Evolutionary conservation across 1,140 invertebrate species (phyloP), one percentile per base, ranked within the genome.

Genomic region (Megalopta genalis): DNA sequence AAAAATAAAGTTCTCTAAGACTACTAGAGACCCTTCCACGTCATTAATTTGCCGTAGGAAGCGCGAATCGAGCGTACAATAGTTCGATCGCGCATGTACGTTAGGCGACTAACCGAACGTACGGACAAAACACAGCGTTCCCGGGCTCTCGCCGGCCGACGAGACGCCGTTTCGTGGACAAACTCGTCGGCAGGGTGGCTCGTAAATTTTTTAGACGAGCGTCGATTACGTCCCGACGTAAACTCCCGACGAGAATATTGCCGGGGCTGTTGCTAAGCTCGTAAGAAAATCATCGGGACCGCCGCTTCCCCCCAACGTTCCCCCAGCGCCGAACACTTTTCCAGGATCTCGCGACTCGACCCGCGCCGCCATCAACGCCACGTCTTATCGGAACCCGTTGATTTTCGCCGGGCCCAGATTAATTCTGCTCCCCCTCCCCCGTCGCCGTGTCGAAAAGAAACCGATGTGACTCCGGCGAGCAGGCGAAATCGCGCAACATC

Each of bases 121-220:
- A n/a, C n/a, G n/a, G n/a, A n/a, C n/a, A n/a, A n/a, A n/a, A n/a
- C n/a, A n/a, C n/a, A n/a, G n/a, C n/a, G n/a, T n/a, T n/a, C n/a
- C n/a, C n/a, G n/a, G n/a, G n/a, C n/a, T n/a, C n/a, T 39, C 27
- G n/a, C 27, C 54, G n/a, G 49, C 27, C 32, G 63, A 57, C 63
- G 60, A 23, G 46, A 8, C 62, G 46, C 5, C 16, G 18, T 21
- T 52, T 52, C 32, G 54, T 57, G n/a, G 21, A 57, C 12, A 6
- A n/a, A 5, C 6, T n/a, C 18, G 23, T 25, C 23, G 57, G 10
- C n/a, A 59, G 23, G 23, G 10, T 25, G 23, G 52, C 52, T 25
- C 57, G 66, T 77, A 70, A 77, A 77, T 62, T 76, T 23, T 70
- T 70, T 62, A 59, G 54, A 49, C 5, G 27, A 25, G n/a, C 63